Percentiles rank a stretch among this genome's conserved stretches.
phyloP scores from a whole-genome alignment of 2,797 vertebrate species.

The Sebastes ruberrimus region DNA sequence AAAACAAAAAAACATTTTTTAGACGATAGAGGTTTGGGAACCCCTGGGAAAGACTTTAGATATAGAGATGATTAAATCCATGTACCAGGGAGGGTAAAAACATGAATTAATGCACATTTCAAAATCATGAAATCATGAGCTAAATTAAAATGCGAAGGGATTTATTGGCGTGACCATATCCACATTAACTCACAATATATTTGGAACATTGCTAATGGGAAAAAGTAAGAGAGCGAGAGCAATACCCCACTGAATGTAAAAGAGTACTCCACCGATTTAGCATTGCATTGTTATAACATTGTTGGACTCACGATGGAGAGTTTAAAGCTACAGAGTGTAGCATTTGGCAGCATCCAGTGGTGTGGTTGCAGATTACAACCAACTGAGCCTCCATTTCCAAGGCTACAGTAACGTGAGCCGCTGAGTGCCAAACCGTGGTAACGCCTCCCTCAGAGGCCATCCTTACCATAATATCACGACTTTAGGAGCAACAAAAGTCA shows the following conservation, averaged over 20 bases:
- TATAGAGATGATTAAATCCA: not conserved
- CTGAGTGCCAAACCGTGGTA: too few relatives aligned
- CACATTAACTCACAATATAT: too few relatives aligned
- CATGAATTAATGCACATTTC: not conserved
- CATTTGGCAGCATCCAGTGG: too few relatives aligned
- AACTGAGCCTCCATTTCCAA: too few relatives aligned
- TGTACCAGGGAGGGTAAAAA: not conserved
- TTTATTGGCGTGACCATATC: not conserved
- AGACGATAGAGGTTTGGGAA: not conserved
- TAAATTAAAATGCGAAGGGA: not conserved
- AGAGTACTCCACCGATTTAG: not conserved
- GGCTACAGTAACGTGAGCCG: too few relatives aligned
- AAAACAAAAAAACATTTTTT: not conserved
- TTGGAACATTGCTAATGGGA: not conserved
- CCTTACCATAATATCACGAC: too few relatives aligned
- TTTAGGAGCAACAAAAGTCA: too few relatives aligned
- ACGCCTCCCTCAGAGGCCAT: too few relatives aligned
- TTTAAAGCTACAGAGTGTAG: too few relatives aligned
- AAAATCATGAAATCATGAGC: not conserved
- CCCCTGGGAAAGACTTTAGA: not conserved
- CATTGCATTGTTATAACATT: not conserved
- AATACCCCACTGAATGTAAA: rapidly evolving
- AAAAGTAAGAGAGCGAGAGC: not conserved
- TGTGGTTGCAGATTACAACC: too few relatives aligned
- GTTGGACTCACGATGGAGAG: too few relatives aligned